Evolutionary conservation across 2,797 vertebrate species (phyloP).

Genomic region (Rhadinocentrus ornatus): DNA sequence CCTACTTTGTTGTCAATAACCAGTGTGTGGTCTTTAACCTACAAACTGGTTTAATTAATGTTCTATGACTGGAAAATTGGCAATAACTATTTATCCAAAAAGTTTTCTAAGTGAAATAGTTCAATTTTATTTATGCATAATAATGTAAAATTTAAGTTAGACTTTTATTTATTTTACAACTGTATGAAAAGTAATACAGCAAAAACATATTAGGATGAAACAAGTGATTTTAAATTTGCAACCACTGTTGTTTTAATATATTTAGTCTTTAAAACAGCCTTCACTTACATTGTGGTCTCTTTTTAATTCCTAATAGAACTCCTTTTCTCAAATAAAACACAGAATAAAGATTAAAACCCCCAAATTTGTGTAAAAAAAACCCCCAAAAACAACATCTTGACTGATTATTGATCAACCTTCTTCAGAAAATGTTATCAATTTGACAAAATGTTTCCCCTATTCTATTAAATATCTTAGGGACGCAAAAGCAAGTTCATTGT

Average conservation of each 20-base stretch:
- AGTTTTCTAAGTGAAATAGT: not conserved
- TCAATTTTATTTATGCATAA: not conserved
- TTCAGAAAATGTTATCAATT: not conserved
- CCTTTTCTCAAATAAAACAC: not conserved
- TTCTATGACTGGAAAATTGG: not conserved
- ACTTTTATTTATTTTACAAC: not conserved
- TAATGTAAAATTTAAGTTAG: too few species aligned
- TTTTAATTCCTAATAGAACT: not conserved
- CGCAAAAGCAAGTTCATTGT: too few species aligned
- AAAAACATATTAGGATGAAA: not conserved
- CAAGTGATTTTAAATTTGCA: not conserved
- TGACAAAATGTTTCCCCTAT: not conserved
- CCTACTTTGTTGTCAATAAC: not conserved
- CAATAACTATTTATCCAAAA: not conserved
- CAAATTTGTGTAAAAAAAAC: too few species aligned
- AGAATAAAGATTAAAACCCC: not conserved
- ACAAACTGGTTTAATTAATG: not conserved
- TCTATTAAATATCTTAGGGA: not conserved
- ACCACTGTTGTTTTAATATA: not conserved
- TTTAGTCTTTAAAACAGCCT: not conserved
- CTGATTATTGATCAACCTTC: not conserved
- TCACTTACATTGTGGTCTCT: too few species aligned
- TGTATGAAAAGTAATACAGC: not conserved
- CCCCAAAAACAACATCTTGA: too few species aligned
- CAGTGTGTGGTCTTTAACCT: not conserved